Conservation (phyloP, 2,888 invertebrate genomes). For the Cremastobaeus sp. region DNA sequence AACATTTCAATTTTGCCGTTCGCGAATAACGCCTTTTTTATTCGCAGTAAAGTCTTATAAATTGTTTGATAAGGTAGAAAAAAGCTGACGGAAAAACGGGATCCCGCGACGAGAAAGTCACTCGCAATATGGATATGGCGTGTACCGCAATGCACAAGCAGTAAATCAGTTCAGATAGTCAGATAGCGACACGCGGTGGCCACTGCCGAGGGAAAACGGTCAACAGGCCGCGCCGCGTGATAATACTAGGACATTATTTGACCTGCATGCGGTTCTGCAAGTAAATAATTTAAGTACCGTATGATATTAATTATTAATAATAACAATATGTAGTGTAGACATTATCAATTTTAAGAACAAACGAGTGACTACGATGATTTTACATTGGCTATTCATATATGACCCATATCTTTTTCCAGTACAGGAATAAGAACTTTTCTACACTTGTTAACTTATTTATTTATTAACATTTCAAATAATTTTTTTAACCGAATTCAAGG, state of each 20-base stretch:
- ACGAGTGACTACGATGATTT: too few species aligned
- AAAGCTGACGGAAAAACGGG: constrained; percentile 9
- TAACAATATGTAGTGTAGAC: too few species aligned
- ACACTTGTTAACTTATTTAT: too few species aligned
- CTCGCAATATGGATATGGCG: constrained; percentile 49
- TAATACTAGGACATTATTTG: constrained; percentile 53
- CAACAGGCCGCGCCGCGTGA: constrained; percentile 52
- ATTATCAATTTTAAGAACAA: too few species aligned
- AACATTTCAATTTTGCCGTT: too few species aligned
- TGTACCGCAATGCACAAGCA: constrained; percentile 66
- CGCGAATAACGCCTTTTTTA: too few species aligned
- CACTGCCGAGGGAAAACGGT: constrained; percentile 63
- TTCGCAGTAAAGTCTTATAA: constrained; percentile 27
- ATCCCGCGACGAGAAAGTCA: constrained; percentile 34
- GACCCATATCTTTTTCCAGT: too few species aligned
- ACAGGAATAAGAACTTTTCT: too few species aligned
- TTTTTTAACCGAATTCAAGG: too few species aligned
- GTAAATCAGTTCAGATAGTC: constrained; percentile 71
- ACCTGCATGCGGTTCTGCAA: constrained; percentile 32
- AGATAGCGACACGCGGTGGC: constrained; percentile 62
- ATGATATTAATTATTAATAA: too few species aligned
- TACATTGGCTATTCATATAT: too few species aligned
- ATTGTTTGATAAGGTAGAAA: constrained; percentile 30
- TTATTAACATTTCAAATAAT: too few species aligned
- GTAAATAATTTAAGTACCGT: constrained; percentile 52